phyloP scores from a whole-genome alignment of 53 echinoderm and acorn worm genomes.

The Holothuria leucospilota region DNA sequence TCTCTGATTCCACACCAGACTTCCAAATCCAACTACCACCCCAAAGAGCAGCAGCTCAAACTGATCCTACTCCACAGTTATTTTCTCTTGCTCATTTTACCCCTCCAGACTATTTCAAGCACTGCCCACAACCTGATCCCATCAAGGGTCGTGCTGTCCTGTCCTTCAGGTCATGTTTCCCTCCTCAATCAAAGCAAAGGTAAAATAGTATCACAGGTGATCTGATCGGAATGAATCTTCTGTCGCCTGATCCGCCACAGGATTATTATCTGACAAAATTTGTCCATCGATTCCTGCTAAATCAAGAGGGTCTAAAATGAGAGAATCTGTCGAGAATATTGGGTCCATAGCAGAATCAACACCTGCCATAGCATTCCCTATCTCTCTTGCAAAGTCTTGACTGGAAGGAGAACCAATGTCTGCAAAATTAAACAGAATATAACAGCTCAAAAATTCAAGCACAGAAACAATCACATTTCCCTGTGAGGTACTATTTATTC shows the following conservation, averaged over 20 bases:
- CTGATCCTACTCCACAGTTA: too few relatives aligned
- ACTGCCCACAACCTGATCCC: too few relatives aligned
- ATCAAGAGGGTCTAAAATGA: constrained; percentile 89
- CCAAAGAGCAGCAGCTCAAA: not conserved
- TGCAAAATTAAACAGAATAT: not conserved
- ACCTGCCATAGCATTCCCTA: constrained; percentile 92
- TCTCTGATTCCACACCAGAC: not conserved
- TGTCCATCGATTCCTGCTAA: constrained; percentile 90
- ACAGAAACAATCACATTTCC: too few relatives aligned
- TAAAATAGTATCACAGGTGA: constrained; percentile 47
- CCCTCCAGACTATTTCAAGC: too few relatives aligned
- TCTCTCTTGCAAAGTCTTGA: constrained; percentile 90
- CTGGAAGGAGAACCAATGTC: constrained; percentile 29
- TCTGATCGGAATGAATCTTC: constrained; percentile 97
- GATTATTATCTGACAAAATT: constrained; percentile 93
- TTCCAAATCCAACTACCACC: not conserved
- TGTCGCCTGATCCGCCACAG: constrained; percentile 91
- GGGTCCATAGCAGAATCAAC: constrained; percentile 80
- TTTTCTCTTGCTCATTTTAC: too few relatives aligned
- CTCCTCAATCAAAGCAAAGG: too few relatives aligned
- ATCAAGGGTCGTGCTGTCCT: too few relatives aligned
- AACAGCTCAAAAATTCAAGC: constrained; percentile 17
- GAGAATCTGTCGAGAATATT: constrained; percentile 74
- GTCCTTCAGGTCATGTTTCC: too few relatives aligned
- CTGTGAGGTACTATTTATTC: too few relatives aligned